Evolutionary conservation across 2,888 invertebrate genomes (phyloP).

Genomic region (Nymphalis urticae): DNA sequence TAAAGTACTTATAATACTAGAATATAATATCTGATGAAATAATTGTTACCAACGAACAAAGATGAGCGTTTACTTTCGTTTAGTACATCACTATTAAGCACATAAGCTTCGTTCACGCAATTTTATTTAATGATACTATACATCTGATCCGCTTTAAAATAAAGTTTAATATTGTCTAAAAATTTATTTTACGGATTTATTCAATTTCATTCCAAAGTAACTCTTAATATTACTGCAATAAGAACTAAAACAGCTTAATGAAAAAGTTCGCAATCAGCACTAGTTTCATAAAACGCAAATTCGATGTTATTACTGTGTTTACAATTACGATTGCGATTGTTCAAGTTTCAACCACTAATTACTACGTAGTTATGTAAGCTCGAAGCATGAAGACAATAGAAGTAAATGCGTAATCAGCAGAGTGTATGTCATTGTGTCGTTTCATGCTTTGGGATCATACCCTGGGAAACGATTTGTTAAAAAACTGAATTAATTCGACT

Average conservation of each 20-base stretch:
- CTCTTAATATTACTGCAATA: not conserved
- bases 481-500: too few relatives aligned
- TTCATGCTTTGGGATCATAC: too few relatives aligned
- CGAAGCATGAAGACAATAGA: too few relatives aligned
- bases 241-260: not conserved
- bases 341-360: too few relatives aligned
- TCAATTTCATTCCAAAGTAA: not conserved
- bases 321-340: not conserved
- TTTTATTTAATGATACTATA: not conserved
- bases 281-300: not conserved
- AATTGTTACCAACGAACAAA: too few relatives aligned
- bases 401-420: too few relatives aligned
- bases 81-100: not conserved
- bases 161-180: conserved; percentile 4
- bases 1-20: too few relatives aligned
- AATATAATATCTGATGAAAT: too few relatives aligned
- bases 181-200: not conserved
- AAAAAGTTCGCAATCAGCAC: not conserved
- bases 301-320: not conserved
- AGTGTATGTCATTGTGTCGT: too few relatives aligned
- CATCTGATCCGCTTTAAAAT: not conserved
- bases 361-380: not conserved
- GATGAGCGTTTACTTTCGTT: too few relatives aligned
- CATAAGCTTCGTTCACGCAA: not conserved
- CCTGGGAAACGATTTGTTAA: too few relatives aligned